These are phyloP conservation scores for Caerostris extrusa DNA, from an alignment of 1,140 invertebrate species.

Conservation along the genomic window DNA sequence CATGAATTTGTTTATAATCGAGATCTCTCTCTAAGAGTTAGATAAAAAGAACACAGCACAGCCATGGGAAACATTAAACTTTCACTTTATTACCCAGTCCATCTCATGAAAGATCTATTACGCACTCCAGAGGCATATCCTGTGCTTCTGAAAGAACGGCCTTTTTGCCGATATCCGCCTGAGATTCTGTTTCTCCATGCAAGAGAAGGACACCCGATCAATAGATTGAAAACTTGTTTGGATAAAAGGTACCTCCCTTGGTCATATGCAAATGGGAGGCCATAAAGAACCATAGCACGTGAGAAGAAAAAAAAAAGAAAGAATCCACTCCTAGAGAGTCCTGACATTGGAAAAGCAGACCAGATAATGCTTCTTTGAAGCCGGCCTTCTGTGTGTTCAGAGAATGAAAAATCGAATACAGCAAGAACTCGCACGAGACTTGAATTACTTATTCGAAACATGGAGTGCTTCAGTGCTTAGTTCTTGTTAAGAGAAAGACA, in stretches of 20 bases:
- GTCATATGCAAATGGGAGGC: neutral
- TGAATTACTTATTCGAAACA: neutral
- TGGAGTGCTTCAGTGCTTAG: neutral
- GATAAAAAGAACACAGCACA: neutral
- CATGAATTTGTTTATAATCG: too few species aligned
- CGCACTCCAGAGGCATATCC: neutral
- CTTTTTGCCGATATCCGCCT: neutral
- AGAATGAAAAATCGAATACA: neutral
- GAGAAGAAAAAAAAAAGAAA: neutral
- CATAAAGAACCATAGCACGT: neutral
- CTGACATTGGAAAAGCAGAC: conserved; percentile 29
- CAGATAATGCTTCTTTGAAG: conserved; percentile 18
- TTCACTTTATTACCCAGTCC: conserved; percentile 13
- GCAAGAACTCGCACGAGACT: neutral
- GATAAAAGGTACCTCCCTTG: neutral
- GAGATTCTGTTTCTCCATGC: conserved; percentile 17
- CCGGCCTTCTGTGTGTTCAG: neutral
- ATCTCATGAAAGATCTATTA: neutral
- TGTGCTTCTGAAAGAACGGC: neutral
- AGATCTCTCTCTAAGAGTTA: too few species aligned
- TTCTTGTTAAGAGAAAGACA: neutral
- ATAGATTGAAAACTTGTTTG: neutral
- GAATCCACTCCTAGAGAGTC: neutral
- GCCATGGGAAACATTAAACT: neutral
- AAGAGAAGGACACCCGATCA: conserved; percentile 1